Percentiles rank a stretch among this genome's conserved stretches.
Evolutionary conservation across 2,797 vertebrate genomes (phyloP).

Genomic region (Phrynocephalus vlangalii): DNA sequence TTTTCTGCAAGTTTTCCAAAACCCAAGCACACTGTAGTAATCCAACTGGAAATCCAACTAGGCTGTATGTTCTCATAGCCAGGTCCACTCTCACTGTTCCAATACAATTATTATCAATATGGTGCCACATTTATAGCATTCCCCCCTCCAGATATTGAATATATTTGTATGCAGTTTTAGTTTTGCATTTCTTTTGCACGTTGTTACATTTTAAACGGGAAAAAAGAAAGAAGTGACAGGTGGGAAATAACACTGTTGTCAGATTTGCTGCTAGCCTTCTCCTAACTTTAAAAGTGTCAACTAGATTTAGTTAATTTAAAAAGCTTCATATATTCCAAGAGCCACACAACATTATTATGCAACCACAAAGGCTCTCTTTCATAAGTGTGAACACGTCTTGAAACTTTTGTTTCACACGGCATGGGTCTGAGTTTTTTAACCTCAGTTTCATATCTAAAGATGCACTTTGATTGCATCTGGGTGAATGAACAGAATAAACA

Average conservation of each 20-base stretch:
- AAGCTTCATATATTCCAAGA: not conserved
- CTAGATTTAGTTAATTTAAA: slow-evolving; percentile 9
- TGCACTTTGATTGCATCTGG: not conserved
- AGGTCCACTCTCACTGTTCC: not conserved
- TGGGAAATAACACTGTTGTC: slow-evolving; percentile 24
- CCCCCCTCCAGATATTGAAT: not conserved
- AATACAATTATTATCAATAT: not conserved
- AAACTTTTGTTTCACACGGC: not conserved
- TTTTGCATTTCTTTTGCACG: not conserved
- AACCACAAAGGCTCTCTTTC: not conserved
- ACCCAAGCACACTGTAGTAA: not conserved
- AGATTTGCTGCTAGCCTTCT: slow-evolving; percentile 23
- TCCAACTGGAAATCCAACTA: not conserved
- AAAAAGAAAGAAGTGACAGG: slow-evolving; percentile 1
- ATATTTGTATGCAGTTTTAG: not conserved
- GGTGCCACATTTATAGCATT: too few relatives aligned
- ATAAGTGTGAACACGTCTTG: not conserved
- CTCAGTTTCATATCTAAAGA: not conserved
- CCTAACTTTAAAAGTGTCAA: slow-evolving; percentile 22
- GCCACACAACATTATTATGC: not conserved
- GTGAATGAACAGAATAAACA: not conserved
- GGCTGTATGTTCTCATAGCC: not conserved
- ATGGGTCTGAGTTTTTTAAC: not conserved
- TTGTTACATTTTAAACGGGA: not conserved
- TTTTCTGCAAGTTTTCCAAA: not conserved